Evolutionary conservation across 2,797 vertebrate species (phyloP).

Genomic region (Sebastes iracundus): DNA sequence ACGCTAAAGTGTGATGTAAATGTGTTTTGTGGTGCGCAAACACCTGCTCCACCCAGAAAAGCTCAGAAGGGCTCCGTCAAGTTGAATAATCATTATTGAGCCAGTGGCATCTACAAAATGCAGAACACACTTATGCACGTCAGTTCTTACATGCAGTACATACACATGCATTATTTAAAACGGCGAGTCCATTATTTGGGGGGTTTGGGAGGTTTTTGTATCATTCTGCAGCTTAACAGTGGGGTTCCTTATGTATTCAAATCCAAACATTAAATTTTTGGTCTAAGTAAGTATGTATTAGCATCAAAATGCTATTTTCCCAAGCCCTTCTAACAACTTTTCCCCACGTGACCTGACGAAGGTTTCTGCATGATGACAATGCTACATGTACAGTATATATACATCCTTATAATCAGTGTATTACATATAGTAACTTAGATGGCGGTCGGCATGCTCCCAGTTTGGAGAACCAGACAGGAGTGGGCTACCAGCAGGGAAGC

Average conservation of each 20-base stretch:
- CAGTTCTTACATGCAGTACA: background rate
- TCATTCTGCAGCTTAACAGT: background rate
- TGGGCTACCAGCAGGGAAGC: no score
- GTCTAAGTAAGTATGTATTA: no score
- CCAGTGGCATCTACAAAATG: background rate
- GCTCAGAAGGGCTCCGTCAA: background rate
- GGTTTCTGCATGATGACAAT: background rate
- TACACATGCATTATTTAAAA: background rate
- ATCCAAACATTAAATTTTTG: no score
- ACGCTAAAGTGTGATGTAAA: slow-evolving; percentile 6
- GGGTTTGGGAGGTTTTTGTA: no score
- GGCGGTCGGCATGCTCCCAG: background rate
- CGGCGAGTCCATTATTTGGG: no score
- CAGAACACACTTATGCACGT: background rate
- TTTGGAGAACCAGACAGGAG: rapidly evolving
- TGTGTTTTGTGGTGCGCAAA: slow-evolving; percentile 15
- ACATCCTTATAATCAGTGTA: background rate
- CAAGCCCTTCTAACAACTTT: no score
- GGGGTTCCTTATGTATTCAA: background rate
- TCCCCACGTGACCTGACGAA: background rate
- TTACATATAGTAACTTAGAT: background rate
- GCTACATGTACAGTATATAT: background rate
- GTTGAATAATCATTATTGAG: background rate
- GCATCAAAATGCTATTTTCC: no score
- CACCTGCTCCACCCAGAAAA: slow-evolving; percentile 63